phyloP scores from a whole-genome alignment of 2,888 invertebrate genomes.

The Ochropleura leucogaster region DNA sequence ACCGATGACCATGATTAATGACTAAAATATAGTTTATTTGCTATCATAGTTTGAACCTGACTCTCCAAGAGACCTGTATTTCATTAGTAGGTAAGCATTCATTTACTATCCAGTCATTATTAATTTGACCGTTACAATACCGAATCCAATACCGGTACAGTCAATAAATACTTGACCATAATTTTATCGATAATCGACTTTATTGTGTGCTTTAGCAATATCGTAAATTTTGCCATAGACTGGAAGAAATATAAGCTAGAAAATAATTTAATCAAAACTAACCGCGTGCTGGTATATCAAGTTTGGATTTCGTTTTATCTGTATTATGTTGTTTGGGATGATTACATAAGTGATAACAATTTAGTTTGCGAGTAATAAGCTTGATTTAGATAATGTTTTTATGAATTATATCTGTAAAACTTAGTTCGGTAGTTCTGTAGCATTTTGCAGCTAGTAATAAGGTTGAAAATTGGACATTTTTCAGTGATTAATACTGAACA shows the following conservation, averaged over 20 bases:
- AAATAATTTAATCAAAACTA: conserved; percentile 52
- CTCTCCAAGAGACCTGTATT: not conserved
- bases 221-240: conserved; percentile 50
- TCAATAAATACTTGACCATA: conserved; percentile 42
- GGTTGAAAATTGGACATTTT: not conserved
- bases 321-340: conserved; percentile 17
- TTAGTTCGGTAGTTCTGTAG: not conserved
- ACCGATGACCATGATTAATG: not conserved
- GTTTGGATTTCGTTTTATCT: conserved; percentile 42
- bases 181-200: conserved; percentile 55
- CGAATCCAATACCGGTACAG: conserved; percentile 13
- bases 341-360: conserved; percentile 23
- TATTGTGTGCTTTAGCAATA: conserved; percentile 37
- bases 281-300: conserved; percentile 22
- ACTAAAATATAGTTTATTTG: not conserved
- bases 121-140: conserved; percentile 26
- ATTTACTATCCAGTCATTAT: not conserved
- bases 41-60: not conserved
- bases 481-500: not conserved
- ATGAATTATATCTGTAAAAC: not conserved
- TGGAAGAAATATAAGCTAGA: conserved; percentile 55
- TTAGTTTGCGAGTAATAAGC: conserved; percentile 29
- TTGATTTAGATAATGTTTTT: conserved; percentile 16
- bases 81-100: not conserved
- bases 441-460: not conserved